Evolutionary conservation across 1,140 invertebrate genomes (phyloP).

Genomic region (Drosophila parabipectinata): DNA sequence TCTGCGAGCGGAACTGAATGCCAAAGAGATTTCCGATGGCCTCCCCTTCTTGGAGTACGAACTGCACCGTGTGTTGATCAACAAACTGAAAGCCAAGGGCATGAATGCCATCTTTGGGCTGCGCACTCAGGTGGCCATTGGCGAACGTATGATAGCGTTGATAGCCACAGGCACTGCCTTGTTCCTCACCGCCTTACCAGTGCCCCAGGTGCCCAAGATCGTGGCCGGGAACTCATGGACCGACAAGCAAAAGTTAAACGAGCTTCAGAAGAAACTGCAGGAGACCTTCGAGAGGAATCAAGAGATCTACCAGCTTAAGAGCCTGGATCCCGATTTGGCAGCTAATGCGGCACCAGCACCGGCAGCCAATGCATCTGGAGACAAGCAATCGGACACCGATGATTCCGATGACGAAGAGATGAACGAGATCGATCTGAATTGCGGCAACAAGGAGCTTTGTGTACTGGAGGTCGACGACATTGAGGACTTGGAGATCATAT

Average conservation of each 20-base stretch:
- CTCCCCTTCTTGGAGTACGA: conserved; percentile 98
- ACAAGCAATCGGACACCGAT: conserved; percentile 86
- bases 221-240: conserved; percentile 87
- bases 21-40: conserved; percentile 96
- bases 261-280: conserved; percentile 87
- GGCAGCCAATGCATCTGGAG: conserved; percentile 13
- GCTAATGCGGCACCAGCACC: conserved; percentile 1
- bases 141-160: conserved; percentile 93
- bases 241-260: conserved; percentile 86
- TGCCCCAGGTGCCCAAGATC: conserved; percentile 88
- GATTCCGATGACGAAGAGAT: conserved; percentile 91
- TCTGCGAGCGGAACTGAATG: conserved; percentile 92
- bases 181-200: conserved; percentile 90
- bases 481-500: conserved; percentile 92
- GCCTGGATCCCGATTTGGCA: conserved; percentile 70
- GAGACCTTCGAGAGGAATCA: conserved; percentile 89
- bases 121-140: conserved; percentile 93
- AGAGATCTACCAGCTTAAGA: conserved; percentile 88
- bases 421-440: conserved; percentile 90
- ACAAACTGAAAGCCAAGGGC: conserved; percentile 95
- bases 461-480: conserved; percentile 94
- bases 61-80: conserved; percentile 94
- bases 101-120: conserved; percentile 97
- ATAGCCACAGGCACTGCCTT: conserved; percentile 95
- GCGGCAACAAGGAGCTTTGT: conserved; percentile 93